Conservation (phyloP, 2,888 invertebrate genomes). For the Rugalucina vietnamica region DNA sequence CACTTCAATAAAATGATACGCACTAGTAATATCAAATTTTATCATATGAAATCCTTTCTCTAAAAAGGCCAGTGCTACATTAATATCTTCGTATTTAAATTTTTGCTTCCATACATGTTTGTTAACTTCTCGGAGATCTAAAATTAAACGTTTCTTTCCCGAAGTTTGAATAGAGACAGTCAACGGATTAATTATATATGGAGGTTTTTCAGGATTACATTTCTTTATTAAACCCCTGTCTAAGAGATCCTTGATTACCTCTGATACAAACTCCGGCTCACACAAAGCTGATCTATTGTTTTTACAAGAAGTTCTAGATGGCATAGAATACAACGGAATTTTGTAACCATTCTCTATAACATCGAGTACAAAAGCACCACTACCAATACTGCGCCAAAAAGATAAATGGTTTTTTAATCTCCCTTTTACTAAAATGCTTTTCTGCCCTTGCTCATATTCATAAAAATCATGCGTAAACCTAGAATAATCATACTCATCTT, state of each 20-base stretch:
- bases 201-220: not conserved
- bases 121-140: constrained; percentile 16
- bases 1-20: constrained; percentile 47
- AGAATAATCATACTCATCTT: constrained; percentile 12
- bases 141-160: constrained; percentile 26
- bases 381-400: constrained; percentile 10
- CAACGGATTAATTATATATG: not conserved
- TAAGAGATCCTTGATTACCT: constrained; percentile 5
- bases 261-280: constrained; percentile 1
- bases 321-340: not conserved
- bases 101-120: constrained; percentile 34
- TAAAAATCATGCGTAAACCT: constrained; percentile 36
- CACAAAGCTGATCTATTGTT: not conserved
- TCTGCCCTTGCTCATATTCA: constrained; percentile 35
- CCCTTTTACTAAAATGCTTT: constrained; percentile 30
- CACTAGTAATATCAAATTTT: constrained; percentile 38
- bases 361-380: constrained; percentile 10
- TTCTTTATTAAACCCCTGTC: not conserved
- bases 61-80: constrained; percentile 20
- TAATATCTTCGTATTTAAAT: constrained; percentile 34
- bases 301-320: not conserved
- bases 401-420: constrained; percentile 23
- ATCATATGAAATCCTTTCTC: constrained; percentile 29
- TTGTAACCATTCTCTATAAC: constrained; percentile 13
- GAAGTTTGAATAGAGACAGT: constrained; percentile 22